Conservation (phyloP, 2,888 invertebrate species). For the Lordiphosa andalusiaca region DNA sequence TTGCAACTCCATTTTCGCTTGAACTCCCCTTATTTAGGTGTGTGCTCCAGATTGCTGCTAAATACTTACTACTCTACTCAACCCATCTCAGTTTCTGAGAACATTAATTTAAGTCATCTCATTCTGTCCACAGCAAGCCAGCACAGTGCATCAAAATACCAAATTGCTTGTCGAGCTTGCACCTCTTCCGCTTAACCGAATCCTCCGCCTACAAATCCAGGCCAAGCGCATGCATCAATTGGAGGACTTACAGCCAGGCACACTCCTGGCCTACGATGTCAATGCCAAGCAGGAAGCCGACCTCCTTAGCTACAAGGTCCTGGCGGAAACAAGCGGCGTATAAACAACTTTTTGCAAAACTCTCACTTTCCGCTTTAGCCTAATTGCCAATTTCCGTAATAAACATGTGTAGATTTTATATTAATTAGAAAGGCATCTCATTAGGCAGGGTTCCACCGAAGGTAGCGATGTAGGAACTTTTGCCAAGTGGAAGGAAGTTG, state of each 20-base stretch:
- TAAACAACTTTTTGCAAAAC: conserved; percentile 2
- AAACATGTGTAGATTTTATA: conserved; percentile 39
- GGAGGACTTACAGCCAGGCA: conserved; percentile 16
- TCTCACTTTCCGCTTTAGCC: conserved; percentile 9
- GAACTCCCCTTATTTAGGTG: too few species aligned
- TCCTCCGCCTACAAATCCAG: conserved; percentile 7
- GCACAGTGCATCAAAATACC: conserved; percentile 8
- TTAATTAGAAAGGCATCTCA: conserved; percentile 49
- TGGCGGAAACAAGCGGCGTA: neutral
- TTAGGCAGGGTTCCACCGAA: conserved; percentile 34
- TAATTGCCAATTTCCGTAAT: conserved; percentile 65
- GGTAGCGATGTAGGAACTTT: conserved; percentile 11
- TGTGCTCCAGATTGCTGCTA: too few species aligned
- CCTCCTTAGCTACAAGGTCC: conserved; percentile 10
- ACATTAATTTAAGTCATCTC: neutral
- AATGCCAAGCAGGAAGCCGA: conserved; percentile 13
- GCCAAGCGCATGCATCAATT: conserved; percentile 1
- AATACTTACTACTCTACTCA: neutral
- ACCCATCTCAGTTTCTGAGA: neutral
- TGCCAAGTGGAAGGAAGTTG: neutral
- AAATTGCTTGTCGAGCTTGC: conserved; percentile 17
- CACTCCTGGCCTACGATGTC: conserved; percentile 23
- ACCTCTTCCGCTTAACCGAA: neutral
- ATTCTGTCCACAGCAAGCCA: conserved; percentile 15
- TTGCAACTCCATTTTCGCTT: too few species aligned